A percentile compares a stretch with the other conserved stretches of the same genome.
Conservation (phyloP, 2,113 vertebrate genomes). For the Prietella phreatophila region DNA sequence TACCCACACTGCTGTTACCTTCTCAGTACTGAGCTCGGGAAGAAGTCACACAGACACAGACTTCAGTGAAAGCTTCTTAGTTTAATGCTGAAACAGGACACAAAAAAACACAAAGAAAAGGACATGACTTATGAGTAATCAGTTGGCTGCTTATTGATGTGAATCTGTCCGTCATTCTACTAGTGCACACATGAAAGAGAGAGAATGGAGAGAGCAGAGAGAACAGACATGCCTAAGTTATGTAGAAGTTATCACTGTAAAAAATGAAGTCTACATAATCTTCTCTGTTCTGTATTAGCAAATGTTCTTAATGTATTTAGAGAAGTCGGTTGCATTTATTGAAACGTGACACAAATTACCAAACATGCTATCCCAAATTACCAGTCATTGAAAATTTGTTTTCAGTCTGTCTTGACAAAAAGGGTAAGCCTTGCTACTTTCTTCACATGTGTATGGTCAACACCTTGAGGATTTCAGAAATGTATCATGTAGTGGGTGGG, state of each 20-base stretch:
- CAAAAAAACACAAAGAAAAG: not conserved
- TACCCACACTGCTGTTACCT: too few relatives aligned
- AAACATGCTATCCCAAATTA: too few relatives aligned
- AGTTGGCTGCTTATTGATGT: conserved; percentile 30
- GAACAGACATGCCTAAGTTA: too few relatives aligned
- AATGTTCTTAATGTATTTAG: not conserved
- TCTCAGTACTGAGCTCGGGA: too few relatives aligned
- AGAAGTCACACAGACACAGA: too few relatives aligned
- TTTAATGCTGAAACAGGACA: not conserved
- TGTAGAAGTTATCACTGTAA: not conserved
- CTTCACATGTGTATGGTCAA: not conserved
- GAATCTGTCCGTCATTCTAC: not conserved
- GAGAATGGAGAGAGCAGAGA: too few relatives aligned
- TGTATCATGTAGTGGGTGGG: too few relatives aligned
- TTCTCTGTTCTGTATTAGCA: too few relatives aligned
- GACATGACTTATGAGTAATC: conserved; percentile 4
- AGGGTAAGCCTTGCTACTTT: not conserved
- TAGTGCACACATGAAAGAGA: not conserved
- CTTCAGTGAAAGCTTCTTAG: too few relatives aligned
- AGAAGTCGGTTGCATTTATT: not conserved
- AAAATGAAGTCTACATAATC: not conserved
- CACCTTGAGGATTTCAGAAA: not conserved
- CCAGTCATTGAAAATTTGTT: not conserved
- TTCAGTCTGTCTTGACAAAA: not conserved
- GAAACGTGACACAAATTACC: too few relatives aligned